Percentiles rank a stretch among this genome's conserved stretches.
These are phyloP conservation scores for Drosophila malerkotliana DNA, from an alignment of 1,140 invertebrate species.

Conservation along the genomic window DNA sequence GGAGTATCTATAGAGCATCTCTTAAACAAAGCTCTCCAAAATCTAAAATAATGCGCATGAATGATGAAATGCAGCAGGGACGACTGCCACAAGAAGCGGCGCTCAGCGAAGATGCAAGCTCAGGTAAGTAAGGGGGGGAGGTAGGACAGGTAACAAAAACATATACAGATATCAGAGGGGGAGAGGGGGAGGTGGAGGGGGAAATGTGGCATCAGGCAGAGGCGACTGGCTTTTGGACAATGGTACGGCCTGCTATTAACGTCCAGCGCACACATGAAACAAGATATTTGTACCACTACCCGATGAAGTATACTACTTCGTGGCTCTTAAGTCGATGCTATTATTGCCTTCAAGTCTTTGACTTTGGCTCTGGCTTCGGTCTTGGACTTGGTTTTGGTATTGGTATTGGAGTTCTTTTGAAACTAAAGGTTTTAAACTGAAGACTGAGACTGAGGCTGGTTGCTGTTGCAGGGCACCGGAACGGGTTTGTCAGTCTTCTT, in stretches of 20 bases:
- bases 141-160: conserved; percentile 11
- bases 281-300: conserved; percentile 81
- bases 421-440: background rate
- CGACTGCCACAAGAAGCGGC: conserved; percentile 59
- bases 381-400: conserved; percentile 21
- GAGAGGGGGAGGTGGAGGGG: no score
- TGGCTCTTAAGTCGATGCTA: conserved; percentile 57
- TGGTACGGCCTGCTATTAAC: conserved; percentile 72
- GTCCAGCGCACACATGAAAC: conserved; percentile 83
- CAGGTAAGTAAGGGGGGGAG: conserved; percentile 2
- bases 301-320: conserved; percentile 64
- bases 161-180: background rate
- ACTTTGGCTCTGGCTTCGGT: background rate
- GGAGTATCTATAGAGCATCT: no score
- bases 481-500: conserved; percentile 49
- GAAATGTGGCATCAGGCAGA: background rate
- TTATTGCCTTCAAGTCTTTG: conserved; percentile 48
- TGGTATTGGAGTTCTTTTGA: conserved; percentile 4
- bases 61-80: conserved; percentile 77
- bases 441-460: conserved; percentile 7
- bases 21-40: no score
- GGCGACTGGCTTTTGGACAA: conserved; percentile 44
- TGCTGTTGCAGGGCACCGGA: conserved; percentile 35
- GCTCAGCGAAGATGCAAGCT: conserved; percentile 54
- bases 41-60: conserved; percentile 71